A percentile compares a stretch with the other conserved stretches of the same genome.
phyloP scores from a whole-genome alignment of 2,797 vertebrate species.

The Huso huso region DNA sequence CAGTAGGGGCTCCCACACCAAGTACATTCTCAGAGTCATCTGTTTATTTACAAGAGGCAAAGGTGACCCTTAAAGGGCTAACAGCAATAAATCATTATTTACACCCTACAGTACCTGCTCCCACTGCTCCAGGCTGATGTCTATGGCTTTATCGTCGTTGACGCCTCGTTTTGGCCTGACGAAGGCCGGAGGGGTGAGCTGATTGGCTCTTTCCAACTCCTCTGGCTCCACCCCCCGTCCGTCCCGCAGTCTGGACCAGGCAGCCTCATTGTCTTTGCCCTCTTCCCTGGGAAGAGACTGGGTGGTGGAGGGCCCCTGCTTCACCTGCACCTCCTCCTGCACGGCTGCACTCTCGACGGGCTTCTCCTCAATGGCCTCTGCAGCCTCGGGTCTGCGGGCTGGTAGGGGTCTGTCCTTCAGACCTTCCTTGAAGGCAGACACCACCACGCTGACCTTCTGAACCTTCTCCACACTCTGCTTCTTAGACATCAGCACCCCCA shows the following conservation, averaged over 20 bases:
- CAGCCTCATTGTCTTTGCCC: constrained; percentile 62
- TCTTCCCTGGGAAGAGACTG: constrained; percentile 50
- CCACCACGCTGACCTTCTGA: constrained; percentile 86
- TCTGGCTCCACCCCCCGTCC: constrained; percentile 86
- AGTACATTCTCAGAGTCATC: too few relatives aligned
- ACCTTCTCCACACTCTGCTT: constrained; percentile 97
- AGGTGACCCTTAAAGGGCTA: too few relatives aligned
- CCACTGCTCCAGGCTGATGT: constrained; percentile 69
- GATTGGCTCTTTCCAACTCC: constrained; percentile 75
- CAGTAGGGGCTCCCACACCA: too few relatives aligned
- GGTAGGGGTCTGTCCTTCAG: constrained; percentile 64
- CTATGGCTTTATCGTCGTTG: constrained; percentile 71
- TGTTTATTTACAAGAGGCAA: too few relatives aligned
- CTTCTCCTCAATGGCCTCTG: constrained; percentile 46
- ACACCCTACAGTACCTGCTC: constrained; percentile 59
- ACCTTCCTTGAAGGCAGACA: constrained; percentile 86
- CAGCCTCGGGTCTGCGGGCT: constrained; percentile 45
- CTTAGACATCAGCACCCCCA: constrained; percentile 90
- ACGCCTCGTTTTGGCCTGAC: constrained; percentile 78
- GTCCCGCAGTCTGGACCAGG: constrained; percentile 85
- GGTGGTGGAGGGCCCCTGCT: constrained; percentile 39
- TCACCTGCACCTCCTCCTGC: constrained; percentile 55
- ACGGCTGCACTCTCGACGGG: constrained; percentile 49
- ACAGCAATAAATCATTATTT: too few relatives aligned
- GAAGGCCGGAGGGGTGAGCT: constrained; percentile 75